Base-by-base conservation (phyloP, 2,888 invertebrate genomes). In the Formica aserva region DNA sequence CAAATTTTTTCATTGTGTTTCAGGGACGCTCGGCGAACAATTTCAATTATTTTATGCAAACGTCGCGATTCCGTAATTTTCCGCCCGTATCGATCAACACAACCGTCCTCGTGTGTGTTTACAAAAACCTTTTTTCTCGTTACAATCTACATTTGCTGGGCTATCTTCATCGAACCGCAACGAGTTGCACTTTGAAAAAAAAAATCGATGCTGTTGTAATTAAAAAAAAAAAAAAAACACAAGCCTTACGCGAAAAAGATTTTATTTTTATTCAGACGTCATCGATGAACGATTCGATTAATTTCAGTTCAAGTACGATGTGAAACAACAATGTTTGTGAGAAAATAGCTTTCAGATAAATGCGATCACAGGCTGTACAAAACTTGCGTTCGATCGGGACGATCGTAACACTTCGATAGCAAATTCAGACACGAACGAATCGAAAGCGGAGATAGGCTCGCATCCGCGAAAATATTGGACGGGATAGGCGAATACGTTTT, bases 41-140 rank as follows among this genome's bases (percentile, higher is more conserved):
- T 78, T 69, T 78, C 78, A 80, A 80, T 78, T 78, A 78, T 71
- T 80, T 80, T 80, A 80, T 80, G 71, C 78, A 71, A 80, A 80
- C 71, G 71, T 71, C 71, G 71, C 71, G 60, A 80, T 60, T 60
- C 15, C 45, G 71, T 71, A 60, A 71, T 71, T 71, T 71, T 60
- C 78, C 71, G 18, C 22, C 38, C 13, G 60, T 80, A 80, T 62
- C 32, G 71, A 71, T 71, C 60, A 69, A 78, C 41, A 32, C 60
- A 18, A 38, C n/a, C 55, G 32, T 45, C 60, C 62, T 80, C 29
- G 71, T 35, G 78, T 45, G 57, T 35, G 78, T 45, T 80, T 71
- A 71, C 35, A 26, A 71, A 71, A 67, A 77, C 67, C 67, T 57
- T 26, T 69, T 55, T 60, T 15, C 69, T 45, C 41, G 45, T 78